Evolutionary conservation across 2,797 vertebrate species (phyloP).

Genomic region (Psittacula echo): DNA sequence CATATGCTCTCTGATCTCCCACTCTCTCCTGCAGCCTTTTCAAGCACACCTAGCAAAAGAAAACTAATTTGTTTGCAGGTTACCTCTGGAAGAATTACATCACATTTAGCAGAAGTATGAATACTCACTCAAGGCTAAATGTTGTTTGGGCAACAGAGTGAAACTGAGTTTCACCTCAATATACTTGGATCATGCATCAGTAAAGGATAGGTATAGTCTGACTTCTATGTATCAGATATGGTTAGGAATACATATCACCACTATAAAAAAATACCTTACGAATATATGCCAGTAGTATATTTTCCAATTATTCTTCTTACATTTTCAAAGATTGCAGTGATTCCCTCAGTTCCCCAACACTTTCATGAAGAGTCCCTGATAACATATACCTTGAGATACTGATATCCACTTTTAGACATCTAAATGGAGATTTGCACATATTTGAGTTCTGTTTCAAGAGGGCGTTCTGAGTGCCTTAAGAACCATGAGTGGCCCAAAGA

Average conservation of each 20-base stretch:
- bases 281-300: background rate
- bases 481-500: rapidly evolving
- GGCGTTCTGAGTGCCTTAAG: background rate
- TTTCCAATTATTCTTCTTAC: background rate
- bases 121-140: background rate
- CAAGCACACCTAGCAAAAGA: background rate
- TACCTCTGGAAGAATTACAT: background rate
- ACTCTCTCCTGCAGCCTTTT: conserved; percentile 10
- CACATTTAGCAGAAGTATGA: background rate
- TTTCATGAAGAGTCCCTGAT: background rate
- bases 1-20: conserved; percentile 25
- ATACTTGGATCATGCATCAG: background rate
- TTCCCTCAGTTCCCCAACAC: background rate
- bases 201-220: background rate
- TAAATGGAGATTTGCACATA: background rate
- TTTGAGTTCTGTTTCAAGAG: background rate
- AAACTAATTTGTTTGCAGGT: conserved; percentile 17
- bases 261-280: background rate
- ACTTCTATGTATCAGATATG: background rate
- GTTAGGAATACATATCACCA: background rate
- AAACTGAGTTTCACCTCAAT: background rate
- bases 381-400: background rate
- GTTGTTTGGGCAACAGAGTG: background rate
- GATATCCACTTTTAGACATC: background rate
- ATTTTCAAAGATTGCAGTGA: background rate